Percentiles rank a stretch among this genome's conserved stretches.
These are phyloP conservation scores for Melanophora roralis DNA, from an alignment of 2,888 invertebrate genomes.

Conservation along the genomic window DNA sequence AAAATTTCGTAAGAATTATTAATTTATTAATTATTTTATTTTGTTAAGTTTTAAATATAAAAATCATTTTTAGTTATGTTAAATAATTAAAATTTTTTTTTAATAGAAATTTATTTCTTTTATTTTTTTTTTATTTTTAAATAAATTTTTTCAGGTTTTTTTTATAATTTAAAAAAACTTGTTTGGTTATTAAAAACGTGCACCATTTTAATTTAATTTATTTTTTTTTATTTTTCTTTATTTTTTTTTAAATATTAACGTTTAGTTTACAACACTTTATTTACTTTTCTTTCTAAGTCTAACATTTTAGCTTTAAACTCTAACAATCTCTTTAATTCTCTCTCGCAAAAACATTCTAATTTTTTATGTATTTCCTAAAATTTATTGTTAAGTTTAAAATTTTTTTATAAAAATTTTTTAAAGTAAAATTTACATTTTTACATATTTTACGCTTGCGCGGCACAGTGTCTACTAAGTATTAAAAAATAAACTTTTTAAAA, in stretches of 20 bases:
- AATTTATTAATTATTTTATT: constrained; percentile 10
- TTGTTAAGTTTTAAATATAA: constrained; percentile 43
- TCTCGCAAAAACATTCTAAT: constrained; percentile 59
- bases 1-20: constrained; percentile 8
- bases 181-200: constrained; percentile 56
- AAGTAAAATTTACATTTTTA: neutral
- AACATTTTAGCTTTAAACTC: constrained; percentile 54
- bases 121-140: constrained; percentile 22
- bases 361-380: constrained; percentile 14
- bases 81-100: constrained; percentile 1
- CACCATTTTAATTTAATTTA: constrained; percentile 58
- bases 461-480: constrained; percentile 17
- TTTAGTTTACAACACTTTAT: constrained; percentile 40
- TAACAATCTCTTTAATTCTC: constrained; percentile 63
- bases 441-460: neutral
- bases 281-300: constrained; percentile 28
- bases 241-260: no score
- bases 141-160: no score
- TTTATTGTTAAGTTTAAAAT: neutral
- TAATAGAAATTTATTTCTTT: constrained; percentile 17
- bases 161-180: constrained; percentile 44
- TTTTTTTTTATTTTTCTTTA: constrained; percentile 37
- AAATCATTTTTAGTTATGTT: constrained; percentile 31
- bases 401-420: constrained; percentile 4
- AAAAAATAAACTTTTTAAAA: no score